These are phyloP conservation scores for Azorinus chamasolen DNA, from an alignment of 2,888 invertebrate genomes.

Conservation along the genomic window DNA sequence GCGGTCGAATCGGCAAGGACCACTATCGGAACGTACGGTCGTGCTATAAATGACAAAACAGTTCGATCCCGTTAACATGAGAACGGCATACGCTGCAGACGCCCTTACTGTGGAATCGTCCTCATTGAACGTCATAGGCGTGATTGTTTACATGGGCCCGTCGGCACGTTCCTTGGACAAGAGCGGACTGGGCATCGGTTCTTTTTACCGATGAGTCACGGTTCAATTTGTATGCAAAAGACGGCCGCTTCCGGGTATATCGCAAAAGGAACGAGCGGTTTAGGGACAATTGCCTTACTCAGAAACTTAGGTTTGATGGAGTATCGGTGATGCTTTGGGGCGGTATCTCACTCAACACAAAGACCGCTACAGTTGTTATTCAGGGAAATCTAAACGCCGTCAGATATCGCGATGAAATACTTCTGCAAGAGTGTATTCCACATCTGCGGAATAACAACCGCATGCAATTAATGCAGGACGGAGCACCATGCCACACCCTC, in stretches of 20 bases:
- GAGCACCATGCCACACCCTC: slow-evolving; percentile 7
- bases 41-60: too few relatives aligned
- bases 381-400: slow-evolving; percentile 18
- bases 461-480: slow-evolving; percentile 9
- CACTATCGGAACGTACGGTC: too few relatives aligned
- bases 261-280: too few relatives aligned
- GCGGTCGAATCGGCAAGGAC: too few relatives aligned
- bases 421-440: slow-evolving; percentile 6
- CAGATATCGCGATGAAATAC: slow-evolving; percentile 12
- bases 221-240: slow-evolving; percentile 8
- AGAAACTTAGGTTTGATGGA: slow-evolving; percentile 16
- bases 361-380: slow-evolving; percentile 7
- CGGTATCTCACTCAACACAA: slow-evolving; percentile 12
- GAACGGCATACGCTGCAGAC: too few relatives aligned
- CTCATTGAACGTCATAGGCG: too few relatives aligned
- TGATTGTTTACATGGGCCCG: slow-evolving; percentile 4
- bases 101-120: too few relatives aligned
- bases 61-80: too few relatives aligned
- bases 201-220: slow-evolving; percentile 18
- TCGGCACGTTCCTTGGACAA: not conserved
- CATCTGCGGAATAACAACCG: not conserved
- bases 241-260: slow-evolving; percentile 11
- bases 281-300: too few relatives aligned
- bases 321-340: slow-evolving; percentile 28
- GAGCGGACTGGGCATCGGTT: slow-evolving; percentile 27